Base-by-base conservation (phyloP, 2,797 vertebrate species). In the Melopsittacus undulatus region DNA sequence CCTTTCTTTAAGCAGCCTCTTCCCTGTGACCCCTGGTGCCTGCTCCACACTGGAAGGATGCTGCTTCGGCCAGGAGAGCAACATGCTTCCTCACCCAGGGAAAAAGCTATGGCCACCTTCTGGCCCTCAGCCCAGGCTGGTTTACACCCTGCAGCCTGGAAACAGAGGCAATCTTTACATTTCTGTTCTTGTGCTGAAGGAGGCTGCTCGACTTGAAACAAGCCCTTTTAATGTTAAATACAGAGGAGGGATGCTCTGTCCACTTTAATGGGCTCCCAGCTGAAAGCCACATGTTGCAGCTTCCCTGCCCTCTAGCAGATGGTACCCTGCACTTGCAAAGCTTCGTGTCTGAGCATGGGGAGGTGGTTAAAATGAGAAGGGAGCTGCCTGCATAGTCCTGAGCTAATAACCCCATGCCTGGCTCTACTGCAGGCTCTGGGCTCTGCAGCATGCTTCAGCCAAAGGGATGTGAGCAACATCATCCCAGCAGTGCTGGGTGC, bases 401-500 rank as follows among this genome's bases (percentile, higher is more conserved):
- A 70, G 80, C 29, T 81, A 8, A 1, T 15, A 23, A 46, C 15
- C 27, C 27, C 7, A 0, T 11, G 43, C 36, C 26, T 9, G 20
- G 5, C 51, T 21, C n/a, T n/a, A 0, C 8, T 29, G 54, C 9
- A 5, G 23, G 20, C 11, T 54, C 80, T 30, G 64, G 38, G 34
- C 64, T 75, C 79, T 59, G 34, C 34, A 8, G 20, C 23, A 1
- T 54, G 16, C 30, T 56, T 13, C 78, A 70, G 43, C 73, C 49
- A n/a, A 2, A 23, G 64, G 10, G 8, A 11, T 0, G n/a, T 24
- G 30, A 0, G 32, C 42, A 43, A 57, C 36, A 30, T 13, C 9
- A 7, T 3, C 2, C 4, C 22, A 42, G 75, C 26, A 56, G 63
- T 30, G 7, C 54, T 3, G 3, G 23, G 11, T 74, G 38, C 32